Evolutionary conservation across 2,797 vertebrate species (phyloP).

Genomic region (Loriculus beryllinus): DNA sequence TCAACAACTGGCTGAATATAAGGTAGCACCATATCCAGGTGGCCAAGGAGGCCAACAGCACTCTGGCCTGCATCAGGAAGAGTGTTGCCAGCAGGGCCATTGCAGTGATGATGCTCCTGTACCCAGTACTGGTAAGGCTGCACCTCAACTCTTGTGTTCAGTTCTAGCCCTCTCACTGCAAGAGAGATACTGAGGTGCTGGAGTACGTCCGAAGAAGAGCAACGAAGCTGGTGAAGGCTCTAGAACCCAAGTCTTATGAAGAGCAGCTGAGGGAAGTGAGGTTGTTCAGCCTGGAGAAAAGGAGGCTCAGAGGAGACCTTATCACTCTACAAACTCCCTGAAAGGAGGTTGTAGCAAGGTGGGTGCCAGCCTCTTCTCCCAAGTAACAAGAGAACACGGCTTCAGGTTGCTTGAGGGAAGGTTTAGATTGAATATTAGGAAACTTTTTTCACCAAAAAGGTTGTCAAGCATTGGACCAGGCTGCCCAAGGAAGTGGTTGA

Average conservation of each 20-base stretch:
- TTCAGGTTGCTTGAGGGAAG: background rate
- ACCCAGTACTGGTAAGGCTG: background rate
- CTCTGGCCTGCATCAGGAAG: background rate
- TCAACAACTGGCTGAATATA: background rate
- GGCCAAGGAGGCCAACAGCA: rapidly evolving
- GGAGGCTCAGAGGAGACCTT: background rate
- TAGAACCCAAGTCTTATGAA: background rate
- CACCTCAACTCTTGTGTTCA: background rate
- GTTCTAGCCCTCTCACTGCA: background rate
- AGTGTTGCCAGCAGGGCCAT: background rate
- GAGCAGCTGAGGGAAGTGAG: background rate
- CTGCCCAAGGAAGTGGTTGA: background rate
- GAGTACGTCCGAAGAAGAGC: background rate
- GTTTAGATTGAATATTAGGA: background rate
- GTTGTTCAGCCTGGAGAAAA: background rate
- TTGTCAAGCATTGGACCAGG: background rate
- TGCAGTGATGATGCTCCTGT: background rate
- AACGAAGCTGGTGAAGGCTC: background rate
- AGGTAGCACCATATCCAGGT: background rate
- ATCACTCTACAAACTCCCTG: background rate
- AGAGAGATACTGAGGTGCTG: background rate
- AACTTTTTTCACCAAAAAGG: background rate
- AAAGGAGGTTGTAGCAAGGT: background rate
- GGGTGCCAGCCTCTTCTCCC: rapidly evolving
- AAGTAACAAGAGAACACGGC: background rate